Conservation (phyloP, 2,113 vertebrate genomes). For the Zosterops hypoxanthus region DNA sequence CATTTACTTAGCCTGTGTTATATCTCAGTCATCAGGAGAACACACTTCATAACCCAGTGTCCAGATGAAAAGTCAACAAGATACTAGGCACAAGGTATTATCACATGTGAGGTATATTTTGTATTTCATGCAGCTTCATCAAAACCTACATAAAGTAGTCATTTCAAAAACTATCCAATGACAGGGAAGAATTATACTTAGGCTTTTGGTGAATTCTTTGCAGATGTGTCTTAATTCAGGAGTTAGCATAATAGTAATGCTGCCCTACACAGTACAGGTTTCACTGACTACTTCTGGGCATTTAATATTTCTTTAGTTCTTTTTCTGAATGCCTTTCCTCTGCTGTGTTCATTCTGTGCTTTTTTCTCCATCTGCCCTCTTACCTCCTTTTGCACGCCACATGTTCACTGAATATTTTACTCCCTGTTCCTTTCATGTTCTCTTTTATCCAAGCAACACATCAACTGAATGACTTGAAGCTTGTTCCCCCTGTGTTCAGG, state of each 20-base stretch:
- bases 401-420: background rate
- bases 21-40: background rate
- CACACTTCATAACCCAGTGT: background rate
- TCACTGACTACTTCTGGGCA: background rate
- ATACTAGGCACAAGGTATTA: background rate
- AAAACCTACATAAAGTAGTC: background rate
- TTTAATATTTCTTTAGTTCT: background rate
- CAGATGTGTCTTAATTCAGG: background rate
- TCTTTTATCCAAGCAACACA: background rate
- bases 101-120: background rate
- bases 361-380: background rate
- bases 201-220: background rate
- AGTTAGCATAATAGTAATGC: background rate
- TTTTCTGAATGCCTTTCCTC: conserved; percentile 2
- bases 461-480: background rate
- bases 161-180: background rate
- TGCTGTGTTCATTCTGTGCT: background rate
- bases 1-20: background rate
- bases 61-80: background rate
- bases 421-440: background rate
- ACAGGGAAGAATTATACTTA: background rate
- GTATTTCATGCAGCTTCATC: background rate
- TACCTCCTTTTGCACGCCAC: background rate
- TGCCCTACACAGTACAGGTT: background rate
- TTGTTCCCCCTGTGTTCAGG: background rate